Conservation (phyloP, 2,113 vertebrate species). For the Anser brachyrhynchus region DNA sequence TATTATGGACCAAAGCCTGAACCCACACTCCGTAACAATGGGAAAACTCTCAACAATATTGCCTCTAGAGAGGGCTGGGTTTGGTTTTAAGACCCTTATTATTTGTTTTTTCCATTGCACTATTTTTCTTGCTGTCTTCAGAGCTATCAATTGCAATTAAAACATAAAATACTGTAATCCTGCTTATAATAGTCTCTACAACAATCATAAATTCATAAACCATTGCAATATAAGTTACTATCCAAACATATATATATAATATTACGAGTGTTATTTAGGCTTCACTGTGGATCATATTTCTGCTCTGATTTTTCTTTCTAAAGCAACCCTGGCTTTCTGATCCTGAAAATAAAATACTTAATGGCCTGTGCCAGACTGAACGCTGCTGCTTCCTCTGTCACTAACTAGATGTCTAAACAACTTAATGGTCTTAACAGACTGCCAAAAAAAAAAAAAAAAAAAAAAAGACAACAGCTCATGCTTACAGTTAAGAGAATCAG, state of each 20-base stretch:
- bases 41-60: neutral
- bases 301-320: neutral
- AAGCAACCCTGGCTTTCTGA: neutral
- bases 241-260: neutral
- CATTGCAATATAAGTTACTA: neutral
- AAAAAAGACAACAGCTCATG: neutral
- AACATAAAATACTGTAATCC: neutral
- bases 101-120: neutral
- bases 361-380: neutral
- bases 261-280: neutral
- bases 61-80: neutral
- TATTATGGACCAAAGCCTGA: neutral
- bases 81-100: slow-evolving; percentile 6
- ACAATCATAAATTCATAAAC: neutral
- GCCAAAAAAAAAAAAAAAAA: neutral
- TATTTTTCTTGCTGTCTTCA: neutral
- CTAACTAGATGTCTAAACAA: neutral
- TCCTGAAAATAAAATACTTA: neutral
- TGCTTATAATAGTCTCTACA: neutral
- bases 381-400: neutral
- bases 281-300: neutral
- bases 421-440: neutral
- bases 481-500: neutral
- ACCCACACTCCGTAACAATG: neutral
- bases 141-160: neutral